phyloP scores from a whole-genome alignment of 2,797 vertebrate species.

The Galagoides demidoff region DNA sequence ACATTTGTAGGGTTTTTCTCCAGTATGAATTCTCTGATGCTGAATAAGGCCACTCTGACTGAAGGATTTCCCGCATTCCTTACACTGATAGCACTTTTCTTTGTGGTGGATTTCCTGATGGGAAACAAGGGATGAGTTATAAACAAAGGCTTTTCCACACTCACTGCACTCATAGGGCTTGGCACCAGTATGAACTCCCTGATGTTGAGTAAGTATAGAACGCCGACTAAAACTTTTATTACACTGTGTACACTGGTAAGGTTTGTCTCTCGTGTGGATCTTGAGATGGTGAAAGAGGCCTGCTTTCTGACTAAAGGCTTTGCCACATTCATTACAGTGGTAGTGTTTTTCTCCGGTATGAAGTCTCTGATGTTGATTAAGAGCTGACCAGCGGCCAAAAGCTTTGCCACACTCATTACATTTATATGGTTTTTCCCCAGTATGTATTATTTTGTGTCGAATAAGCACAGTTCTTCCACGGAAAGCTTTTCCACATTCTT shows the following conservation, averaged over 20 bases:
- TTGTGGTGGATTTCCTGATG: conserved; percentile 70
- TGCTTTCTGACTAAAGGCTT: conserved; percentile 70
- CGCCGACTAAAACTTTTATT: conserved; percentile 62
- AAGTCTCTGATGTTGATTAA: conserved; percentile 68
- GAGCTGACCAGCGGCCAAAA: conserved; percentile 69
- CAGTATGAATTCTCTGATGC: conserved; percentile 55
- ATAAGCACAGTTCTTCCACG: conserved; percentile 57
- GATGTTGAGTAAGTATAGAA: conserved; percentile 61
- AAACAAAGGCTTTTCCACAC: conserved; percentile 72
- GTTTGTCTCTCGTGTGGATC: conserved; percentile 61
- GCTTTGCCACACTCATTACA: conserved; percentile 64
- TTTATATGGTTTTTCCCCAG: conserved; percentile 62
- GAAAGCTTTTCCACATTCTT: conserved; percentile 69
- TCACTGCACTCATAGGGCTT: conserved; percentile 60
- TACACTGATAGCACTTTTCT: conserved; percentile 58
- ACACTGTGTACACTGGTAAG: conserved; percentile 63
- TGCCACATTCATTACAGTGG: conserved; percentile 65
- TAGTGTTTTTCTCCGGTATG: conserved; percentile 74
- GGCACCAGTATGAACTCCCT: conserved; percentile 56
- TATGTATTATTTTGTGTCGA: conserved; percentile 65
- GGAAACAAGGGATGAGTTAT: conserved; percentile 64
- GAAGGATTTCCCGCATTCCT: conserved; percentile 71
- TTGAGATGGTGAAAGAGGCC: conserved; percentile 73
- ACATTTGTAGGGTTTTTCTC: conserved; percentile 64
- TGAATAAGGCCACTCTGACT: conserved; percentile 55